A percentile compares a stretch with the other conserved stretches of the same genome.
Evolutionary conservation across 2,797 vertebrate species (phyloP).

Genomic region (Aeoliscus strigatus): DNA sequence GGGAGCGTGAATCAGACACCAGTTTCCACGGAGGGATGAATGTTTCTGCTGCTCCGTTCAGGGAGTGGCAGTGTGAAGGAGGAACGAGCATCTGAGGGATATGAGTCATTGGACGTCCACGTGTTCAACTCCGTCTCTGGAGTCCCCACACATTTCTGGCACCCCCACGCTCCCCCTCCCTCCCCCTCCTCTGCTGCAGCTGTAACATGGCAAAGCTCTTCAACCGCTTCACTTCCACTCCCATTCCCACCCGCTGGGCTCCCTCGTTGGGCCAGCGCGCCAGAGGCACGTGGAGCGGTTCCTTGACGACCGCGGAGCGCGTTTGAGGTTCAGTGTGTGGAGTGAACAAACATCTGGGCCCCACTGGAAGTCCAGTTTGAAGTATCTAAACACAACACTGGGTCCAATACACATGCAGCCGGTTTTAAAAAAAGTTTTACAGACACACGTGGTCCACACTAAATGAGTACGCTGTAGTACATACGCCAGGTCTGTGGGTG

Average conservation of each 20-base stretch:
- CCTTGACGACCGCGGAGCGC: no score
- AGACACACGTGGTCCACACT: no score
- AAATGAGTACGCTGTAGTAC: no score
- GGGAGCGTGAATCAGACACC: conserved; percentile 15
- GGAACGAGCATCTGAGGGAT: conserved; percentile 30
- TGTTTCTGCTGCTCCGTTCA: conserved; percentile 27
- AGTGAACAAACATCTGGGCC: no score
- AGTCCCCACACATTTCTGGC: conserved; percentile 32
- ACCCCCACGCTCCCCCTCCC: no score
- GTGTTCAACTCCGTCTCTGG: conserved; percentile 27
- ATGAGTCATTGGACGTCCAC: conserved; percentile 52
- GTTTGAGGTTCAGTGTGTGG: no score
- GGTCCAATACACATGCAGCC: no score
- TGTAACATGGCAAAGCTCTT: conserved; percentile 40
- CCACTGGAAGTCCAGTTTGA: no score
- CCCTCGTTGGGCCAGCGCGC: conserved; percentile 34
- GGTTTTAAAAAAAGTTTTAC: no score
- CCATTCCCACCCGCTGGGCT: conserved; percentile 48
- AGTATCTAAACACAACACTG: no score
- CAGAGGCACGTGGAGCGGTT: conserved; percentile 16
- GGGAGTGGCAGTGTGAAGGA: conserved; percentile 46
- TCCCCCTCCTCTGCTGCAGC: no score
- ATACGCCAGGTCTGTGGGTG: no score
- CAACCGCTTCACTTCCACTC: conserved; percentile 32
- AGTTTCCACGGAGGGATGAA: conserved; percentile 19